These are phyloP conservation scores for Bombus pascuorum DNA, from an alignment of 1,140 invertebrate species.

Conservation along the genomic window DNA sequence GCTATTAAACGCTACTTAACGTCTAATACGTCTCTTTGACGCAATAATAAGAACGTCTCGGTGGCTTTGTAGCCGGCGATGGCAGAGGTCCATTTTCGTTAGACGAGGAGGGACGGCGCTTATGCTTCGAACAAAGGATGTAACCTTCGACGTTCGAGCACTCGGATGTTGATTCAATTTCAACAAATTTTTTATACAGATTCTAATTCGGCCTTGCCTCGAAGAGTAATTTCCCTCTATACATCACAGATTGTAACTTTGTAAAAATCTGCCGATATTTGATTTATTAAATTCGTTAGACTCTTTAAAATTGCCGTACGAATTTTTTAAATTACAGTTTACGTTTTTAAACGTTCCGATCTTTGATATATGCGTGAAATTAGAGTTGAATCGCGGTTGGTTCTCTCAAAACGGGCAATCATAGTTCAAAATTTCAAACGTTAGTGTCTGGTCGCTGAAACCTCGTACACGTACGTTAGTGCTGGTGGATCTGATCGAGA, in stretches of 20 bases:
- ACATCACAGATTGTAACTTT: too few species aligned
- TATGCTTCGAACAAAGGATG: not conserved
- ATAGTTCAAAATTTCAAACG: too few species aligned
- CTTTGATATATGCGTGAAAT: too few species aligned
- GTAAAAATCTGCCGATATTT: too few species aligned
- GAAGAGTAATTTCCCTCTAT: not conserved
- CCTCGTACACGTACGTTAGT: not conserved
- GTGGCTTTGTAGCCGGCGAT: not conserved
- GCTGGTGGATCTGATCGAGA: not conserved
- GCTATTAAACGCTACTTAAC: conserved; percentile 37
- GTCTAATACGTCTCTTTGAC: conserved; percentile 29
- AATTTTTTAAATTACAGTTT: not conserved
- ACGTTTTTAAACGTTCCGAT: not conserved
- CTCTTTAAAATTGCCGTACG: not conserved
- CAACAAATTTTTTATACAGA: not conserved
- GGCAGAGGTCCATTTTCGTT: not conserved
- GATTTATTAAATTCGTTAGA: too few species aligned
- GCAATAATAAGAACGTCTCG: conserved; percentile 28
- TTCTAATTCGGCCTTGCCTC: not conserved
- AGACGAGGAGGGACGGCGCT: not conserved
- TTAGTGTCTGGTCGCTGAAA: not conserved
- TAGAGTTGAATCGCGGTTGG: accelerated
- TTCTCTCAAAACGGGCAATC: too few species aligned
- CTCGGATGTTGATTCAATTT: not conserved
- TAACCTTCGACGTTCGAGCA: not conserved